Base-by-base conservation (phyloP, 2,797 vertebrate species). In the Chloroceryle inda region DNA sequence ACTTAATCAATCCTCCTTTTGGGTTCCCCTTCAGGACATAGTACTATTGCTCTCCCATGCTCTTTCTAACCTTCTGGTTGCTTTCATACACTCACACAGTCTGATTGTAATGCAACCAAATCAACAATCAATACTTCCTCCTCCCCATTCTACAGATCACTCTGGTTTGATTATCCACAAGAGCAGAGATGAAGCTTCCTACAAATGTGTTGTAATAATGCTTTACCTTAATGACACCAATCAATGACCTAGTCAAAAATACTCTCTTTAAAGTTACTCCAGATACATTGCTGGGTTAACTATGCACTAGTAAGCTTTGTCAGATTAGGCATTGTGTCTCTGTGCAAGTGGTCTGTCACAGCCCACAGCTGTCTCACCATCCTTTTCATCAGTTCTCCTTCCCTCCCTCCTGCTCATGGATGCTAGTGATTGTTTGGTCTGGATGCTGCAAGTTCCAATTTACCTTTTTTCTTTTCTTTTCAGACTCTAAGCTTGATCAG, bases 31-130 rank as follows among this genome's bases (percentile, higher is more conserved):
- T 85, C 59, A 81, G 52, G 53, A 47, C 44, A 63, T 18, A 29
- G 52, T 47, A 44, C 24, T 18, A 68, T 44, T 64, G 27, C 19
- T 76, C 27, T 89, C n/a, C 68, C 47, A 1, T 14, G 49, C 24
- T 81, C 44, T 49, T 72, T 52, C 58, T 56, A 64, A 33, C 38
- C 7, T 55, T 12, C 44, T 5, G 2, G 3, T 61, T 77, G 33
- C 49, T 78, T 68, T 78, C 3, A 2, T 37, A 62, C 29, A 67
- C 13, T 68, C 47, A 33, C 0, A 0, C 18, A 50, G 7, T 37
- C 33, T 73, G 23, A 68, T 59, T 75, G 26, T 84, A 29, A 38
- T 20, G 19, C 21, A 86, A 40, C 8, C 38, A 58, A 42, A 86
- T 16, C 26, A 76, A 24, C 17, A 52, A 52, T 52, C 50, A 52